These are phyloP conservation scores for Meiosimyza platycephala DNA, from an alignment of 2,888 invertebrate species.

Conservation along the genomic window DNA sequence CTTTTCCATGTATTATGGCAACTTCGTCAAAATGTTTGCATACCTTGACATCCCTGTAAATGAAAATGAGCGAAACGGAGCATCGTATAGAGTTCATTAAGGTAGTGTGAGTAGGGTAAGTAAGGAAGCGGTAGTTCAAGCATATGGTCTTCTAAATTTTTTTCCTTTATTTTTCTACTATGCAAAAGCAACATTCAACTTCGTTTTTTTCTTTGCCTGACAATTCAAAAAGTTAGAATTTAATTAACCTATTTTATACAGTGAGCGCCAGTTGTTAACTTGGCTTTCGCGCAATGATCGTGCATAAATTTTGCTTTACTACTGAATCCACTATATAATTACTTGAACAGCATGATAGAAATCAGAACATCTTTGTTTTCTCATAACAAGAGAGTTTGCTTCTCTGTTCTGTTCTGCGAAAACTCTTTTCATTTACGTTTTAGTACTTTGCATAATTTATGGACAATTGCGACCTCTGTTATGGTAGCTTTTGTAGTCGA, in stretches of 20 bases:
- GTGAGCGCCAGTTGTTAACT: background rate
- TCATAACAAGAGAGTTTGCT: background rate
- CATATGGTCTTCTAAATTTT: no score
- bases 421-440: background rate
- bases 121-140: no score
- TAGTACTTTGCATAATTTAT: background rate
- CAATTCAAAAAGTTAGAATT: constrained; percentile 8
- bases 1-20: no score
- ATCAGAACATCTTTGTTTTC: constrained; percentile 30
- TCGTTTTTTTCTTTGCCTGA: no score
- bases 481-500: background rate
- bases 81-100: no score
- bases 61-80: no score
- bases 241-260: constrained; percentile 27
- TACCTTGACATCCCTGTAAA: no score
- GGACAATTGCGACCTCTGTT: background rate
- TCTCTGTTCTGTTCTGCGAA: background rate
- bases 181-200: no score
- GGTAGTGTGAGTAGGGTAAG: no score
- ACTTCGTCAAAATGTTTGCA: no score
- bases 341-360: constrained; percentile 4
- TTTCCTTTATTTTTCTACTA: no score
- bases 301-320: constrained; percentile 5
- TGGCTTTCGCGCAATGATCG: constrained; percentile 10
- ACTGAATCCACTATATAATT: constrained; percentile 6